Percentiles rank a stretch among this genome's conserved stretches.
phyloP scores from a whole-genome alignment of 2,888 invertebrate species.

The Eupithecia centaureata region DNA sequence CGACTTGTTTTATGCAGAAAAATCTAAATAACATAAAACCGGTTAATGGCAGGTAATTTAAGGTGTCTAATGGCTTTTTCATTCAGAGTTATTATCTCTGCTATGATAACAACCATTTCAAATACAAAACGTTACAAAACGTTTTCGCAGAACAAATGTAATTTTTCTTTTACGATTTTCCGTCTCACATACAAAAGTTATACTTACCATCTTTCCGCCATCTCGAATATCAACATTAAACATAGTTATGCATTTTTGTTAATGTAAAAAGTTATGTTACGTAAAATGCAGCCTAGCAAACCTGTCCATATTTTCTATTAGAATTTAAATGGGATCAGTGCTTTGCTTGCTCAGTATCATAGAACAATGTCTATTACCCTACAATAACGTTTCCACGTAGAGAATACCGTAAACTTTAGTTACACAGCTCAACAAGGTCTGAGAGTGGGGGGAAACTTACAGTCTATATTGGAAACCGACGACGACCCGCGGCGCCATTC shows the following conservation, averaged over 20 bases:
- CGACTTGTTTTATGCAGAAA: constrained; percentile 16
- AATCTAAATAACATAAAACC: constrained; percentile 26
- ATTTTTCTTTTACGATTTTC: not conserved
- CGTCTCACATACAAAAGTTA: not conserved
- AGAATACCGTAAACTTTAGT: constrained; percentile 38
- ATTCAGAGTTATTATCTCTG: not conserved
- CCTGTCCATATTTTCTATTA: not conserved
- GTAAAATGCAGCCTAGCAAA: not conserved
- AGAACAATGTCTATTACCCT: constrained; percentile 21
- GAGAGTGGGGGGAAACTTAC: constrained; percentile 62
- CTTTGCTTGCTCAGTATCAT: not conserved
- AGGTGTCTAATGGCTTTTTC: constrained; percentile 18
- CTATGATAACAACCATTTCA: not conserved
- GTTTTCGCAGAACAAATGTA: not conserved
- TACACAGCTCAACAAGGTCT: constrained; percentile 37
- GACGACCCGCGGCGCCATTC: constrained; percentile 58
- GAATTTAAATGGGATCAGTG: not conserved
- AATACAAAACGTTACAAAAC: not conserved
- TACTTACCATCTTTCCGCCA: not conserved
- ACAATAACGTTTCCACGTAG: constrained; percentile 44
- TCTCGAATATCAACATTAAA: not conserved
- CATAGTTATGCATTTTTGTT: not conserved
- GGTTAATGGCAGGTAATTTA: constrained; percentile 16
- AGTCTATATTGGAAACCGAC: constrained; percentile 66
- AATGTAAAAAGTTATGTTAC: not conserved